Evolutionary conservation across 2,113 vertebrate species (phyloP).

Genomic region (Rynchops niger): DNA sequence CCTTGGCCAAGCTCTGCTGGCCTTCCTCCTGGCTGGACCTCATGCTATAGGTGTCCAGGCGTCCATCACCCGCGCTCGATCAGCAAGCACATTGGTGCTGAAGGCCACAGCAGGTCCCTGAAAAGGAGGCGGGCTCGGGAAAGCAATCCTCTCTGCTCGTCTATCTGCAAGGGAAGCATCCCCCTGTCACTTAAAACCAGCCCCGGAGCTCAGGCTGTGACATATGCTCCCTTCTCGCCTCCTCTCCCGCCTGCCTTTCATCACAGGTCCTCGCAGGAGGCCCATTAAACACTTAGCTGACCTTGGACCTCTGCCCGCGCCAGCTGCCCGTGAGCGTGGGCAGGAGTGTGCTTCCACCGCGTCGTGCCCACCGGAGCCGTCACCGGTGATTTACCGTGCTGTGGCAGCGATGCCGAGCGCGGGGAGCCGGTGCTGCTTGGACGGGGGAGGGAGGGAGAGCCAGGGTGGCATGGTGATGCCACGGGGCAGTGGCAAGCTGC

Average conservation of each 20-base stretch:
- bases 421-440: fast-evolving
- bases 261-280: conserved; percentile 36
- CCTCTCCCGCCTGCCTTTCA: background rate
- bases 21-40: background rate
- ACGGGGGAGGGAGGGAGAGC: background rate
- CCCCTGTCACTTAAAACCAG: background rate
- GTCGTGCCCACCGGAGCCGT: background rate
- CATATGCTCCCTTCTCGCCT: conserved; percentile 34
- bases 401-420: fast-evolving
- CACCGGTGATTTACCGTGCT: background rate
- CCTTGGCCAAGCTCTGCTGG: background rate
- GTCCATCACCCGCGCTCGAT: fast-evolving
- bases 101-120: background rate
- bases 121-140: fast-evolving
- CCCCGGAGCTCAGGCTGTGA: background rate
- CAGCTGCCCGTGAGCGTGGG: background rate
- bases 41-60: fast-evolving
- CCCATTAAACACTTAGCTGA: conserved; percentile 56
- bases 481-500: background rate
- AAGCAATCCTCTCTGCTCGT: background rate
- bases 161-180: background rate
- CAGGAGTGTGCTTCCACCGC: background rate
- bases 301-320: conserved; percentile 47
- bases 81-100: fast-evolving
- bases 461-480: background rate